Base-by-base conservation (phyloP, 2,113 vertebrate species). In the Bostrychus sinensis region DNA sequence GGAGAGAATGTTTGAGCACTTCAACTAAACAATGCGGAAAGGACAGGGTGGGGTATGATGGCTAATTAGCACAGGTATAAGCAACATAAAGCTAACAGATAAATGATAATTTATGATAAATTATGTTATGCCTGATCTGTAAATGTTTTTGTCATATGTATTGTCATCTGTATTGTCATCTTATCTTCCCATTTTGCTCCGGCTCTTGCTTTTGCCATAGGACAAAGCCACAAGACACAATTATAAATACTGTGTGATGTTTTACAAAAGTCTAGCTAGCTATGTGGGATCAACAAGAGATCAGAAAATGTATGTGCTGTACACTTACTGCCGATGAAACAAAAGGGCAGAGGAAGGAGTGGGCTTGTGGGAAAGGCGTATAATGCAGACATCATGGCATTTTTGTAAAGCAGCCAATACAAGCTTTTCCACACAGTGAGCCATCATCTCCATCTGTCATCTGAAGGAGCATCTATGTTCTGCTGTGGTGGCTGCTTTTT, bases 361-460 rank as follows among this genome's bases (percentile, higher is more conserved):
- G 37, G 64, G 66, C 43, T 72, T 55, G 34, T 53, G 58, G 11
- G 36, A 22, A 73, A 72, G 56, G 56, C 48, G 36, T 74, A 68
- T 73, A 83, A 77, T 77, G 54, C 62, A 78, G 74, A 70, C 76
- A 82, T 82, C 59, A 72, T 81, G 55, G 50, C 56, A 59, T 64
- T 85, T 81, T 70, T 84, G 69, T 70, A 67, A 22, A 39, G 19
- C 6, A 25, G 75, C 78, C 79, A 83, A 64, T 34, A 56, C n/a
- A 28, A 78, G 77, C 59, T 50, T 61, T 72, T 71, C 66, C 69
- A 45, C 65, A 67, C 77, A 70, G 72, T 67, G 41, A 78, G 59
- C 25, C 39, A 78, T 75, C 45, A 38, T 78, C 72, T 75, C 70
- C 69, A 77, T 75, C 68, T 84, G 75, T 82, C 67, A 79, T 60